These are phyloP conservation scores for Helleia helle DNA, from an alignment of 2,888 invertebrate genomes.

Conservation along the genomic window DNA sequence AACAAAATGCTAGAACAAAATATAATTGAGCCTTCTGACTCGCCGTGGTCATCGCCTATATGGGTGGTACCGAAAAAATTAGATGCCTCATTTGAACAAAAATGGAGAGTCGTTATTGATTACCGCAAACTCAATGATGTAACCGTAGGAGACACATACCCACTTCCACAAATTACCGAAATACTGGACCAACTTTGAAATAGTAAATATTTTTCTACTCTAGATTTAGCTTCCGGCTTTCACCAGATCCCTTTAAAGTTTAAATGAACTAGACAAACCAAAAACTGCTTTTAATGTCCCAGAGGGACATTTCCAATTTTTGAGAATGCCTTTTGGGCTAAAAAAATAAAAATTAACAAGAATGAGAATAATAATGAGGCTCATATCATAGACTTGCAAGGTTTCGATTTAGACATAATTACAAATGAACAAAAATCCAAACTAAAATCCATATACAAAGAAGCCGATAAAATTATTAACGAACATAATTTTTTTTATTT, in stretches of 20 bases:
- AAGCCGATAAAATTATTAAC: conserved; percentile 1
- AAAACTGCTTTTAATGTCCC: not conserved
- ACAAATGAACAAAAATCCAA: not conserved
- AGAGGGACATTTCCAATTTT: not conserved
- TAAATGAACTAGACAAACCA: not conserved
- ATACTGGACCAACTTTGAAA: conserved; percentile 9
- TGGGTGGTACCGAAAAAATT: conserved; percentile 24
- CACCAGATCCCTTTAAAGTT: conserved; percentile 4
- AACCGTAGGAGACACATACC: conserved; percentile 20
- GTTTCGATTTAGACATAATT: not conserved
- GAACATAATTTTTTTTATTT: too few species aligned
- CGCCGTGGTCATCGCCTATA: conserved; percentile 23
- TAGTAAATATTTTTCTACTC: not conserved
- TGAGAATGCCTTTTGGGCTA: not conserved
- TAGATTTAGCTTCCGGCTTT: not conserved
- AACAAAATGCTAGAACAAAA: conserved; percentile 18
- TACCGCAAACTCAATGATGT: conserved; percentile 22
- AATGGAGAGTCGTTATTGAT: conserved; percentile 24
- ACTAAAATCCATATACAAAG: not conserved
- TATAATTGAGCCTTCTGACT: conserved; percentile 19
- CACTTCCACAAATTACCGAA: conserved; percentile 15
- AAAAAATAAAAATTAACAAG: not conserved
- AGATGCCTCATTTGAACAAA: conserved; percentile 19
- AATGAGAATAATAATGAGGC: not conserved
- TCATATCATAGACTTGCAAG: not conserved